Percentiles rank a stretch among this genome's conserved stretches.
These are phyloP conservation scores for Crax fasciolata DNA, from an alignment of 2,797 vertebrate species.

Conservation along the genomic window DNA sequence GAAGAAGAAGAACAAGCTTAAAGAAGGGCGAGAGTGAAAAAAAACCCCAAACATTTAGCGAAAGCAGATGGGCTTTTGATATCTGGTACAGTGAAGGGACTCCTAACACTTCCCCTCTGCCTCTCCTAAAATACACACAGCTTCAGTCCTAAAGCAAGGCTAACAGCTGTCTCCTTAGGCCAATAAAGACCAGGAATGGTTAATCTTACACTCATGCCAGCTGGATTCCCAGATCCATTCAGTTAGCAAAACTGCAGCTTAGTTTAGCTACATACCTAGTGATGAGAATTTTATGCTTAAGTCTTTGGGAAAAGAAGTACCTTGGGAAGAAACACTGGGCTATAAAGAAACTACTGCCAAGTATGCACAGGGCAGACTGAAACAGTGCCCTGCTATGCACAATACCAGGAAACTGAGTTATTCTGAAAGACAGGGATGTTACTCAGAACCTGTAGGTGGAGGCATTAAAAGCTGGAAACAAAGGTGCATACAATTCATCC, in stretches of 20 bases:
- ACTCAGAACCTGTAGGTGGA: background rate
- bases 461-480: background rate
- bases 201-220: background rate
- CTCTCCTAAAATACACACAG: background rate
- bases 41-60: background rate
- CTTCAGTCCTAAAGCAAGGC: background rate
- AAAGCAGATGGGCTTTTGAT: background rate
- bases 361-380: background rate
- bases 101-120: background rate
- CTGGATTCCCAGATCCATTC: background rate
- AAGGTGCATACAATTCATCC: background rate
- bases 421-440: background rate
- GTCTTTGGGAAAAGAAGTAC: background rate
- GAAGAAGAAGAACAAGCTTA: background rate
- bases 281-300: background rate
- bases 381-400: background rate
- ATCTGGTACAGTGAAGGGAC: accelerated
- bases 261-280: background rate
- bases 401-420: background rate
- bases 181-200: background rate
- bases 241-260: background rate
- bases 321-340: background rate
- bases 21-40: background rate
- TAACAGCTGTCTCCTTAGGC: background rate
- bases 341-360: background rate